Evolutionary conservation across 2,888 invertebrate genomes (phyloP).

Genomic region (Andrena hattorfiana): DNA sequence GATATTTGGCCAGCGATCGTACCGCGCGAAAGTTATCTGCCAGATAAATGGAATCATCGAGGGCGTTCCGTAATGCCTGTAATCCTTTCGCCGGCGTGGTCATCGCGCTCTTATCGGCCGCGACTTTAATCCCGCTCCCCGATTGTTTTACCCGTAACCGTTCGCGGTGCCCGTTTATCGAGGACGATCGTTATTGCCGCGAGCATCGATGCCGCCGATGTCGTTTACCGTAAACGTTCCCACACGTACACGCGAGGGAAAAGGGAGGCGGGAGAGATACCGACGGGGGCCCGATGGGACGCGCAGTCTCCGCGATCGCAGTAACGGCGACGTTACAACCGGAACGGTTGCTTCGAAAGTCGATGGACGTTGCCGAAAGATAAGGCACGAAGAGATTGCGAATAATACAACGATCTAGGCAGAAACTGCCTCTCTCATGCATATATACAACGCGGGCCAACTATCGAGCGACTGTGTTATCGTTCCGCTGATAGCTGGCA

Average conservation of each 20-base stretch:
- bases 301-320: constrained; percentile 32
- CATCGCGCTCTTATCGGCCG: constrained; percentile 28
- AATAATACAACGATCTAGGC: constrained; percentile 69
- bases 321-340: constrained; percentile 40
- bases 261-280: not conserved
- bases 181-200: constrained; percentile 20
- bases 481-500: constrained; percentile 78
- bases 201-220: constrained; percentile 26
- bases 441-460: constrained; percentile 63
- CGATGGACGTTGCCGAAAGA: constrained; percentile 61
- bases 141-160: constrained; percentile 1
- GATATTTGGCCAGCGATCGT: not conserved
- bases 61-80: constrained; percentile 11
- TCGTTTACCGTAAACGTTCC: constrained; percentile 42
- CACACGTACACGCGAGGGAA: not conserved
- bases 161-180: constrained; percentile 19
- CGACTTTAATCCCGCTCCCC: not conserved
- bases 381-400: constrained; percentile 68
- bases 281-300: constrained; percentile 29
- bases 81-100: constrained; percentile 19
- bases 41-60: not conserved
- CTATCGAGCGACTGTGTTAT: constrained; percentile 76
- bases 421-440: constrained; percentile 62
- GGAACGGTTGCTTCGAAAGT: constrained; percentile 67
- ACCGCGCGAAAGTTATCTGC: constrained; percentile 14